phyloP scores from a whole-genome alignment of 1,140 invertebrate species.

The Trachymyrmex septentrionalis region DNA sequence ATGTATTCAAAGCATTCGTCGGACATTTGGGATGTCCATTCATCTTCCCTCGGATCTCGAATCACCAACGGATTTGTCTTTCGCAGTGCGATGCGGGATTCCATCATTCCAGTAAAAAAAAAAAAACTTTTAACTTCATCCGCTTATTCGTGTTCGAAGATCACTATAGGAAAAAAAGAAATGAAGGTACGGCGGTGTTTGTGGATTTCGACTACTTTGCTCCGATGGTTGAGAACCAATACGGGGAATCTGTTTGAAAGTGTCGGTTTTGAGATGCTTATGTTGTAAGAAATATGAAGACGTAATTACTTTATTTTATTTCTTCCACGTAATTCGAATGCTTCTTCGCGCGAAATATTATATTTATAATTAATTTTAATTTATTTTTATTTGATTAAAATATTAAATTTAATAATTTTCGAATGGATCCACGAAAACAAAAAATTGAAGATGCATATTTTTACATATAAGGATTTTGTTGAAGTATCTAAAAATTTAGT shows the following conservation, averaged over 20 bases:
- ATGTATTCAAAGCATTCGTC: conserved; percentile 45
- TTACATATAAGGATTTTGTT: not conserved
- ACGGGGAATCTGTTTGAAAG: not conserved
- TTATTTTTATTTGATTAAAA: not conserved
- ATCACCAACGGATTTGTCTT: conserved; percentile 44
- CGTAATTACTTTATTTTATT: not conserved
- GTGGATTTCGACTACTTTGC: not conserved
- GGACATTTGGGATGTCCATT: conserved; percentile 33
- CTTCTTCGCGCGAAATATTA: not conserved
- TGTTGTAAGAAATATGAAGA: not conserved
- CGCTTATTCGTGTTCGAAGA: conserved; percentile 31
- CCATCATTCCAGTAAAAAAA: conserved; percentile 32
- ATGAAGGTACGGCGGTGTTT: not conserved
- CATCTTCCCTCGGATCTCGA: conserved; percentile 35
- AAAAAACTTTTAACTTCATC: conserved; percentile 51
- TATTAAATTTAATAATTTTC: not conserved
- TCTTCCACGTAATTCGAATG: not conserved
- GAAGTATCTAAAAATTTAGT: too few species aligned
- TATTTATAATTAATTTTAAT: not conserved
- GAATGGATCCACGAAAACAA: not conserved
- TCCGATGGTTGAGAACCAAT: not conserved
- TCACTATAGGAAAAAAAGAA: not conserved
- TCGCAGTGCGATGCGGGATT: conserved; percentile 33
- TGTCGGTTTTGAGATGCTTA: conserved; percentile 7
- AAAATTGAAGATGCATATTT: not conserved